phyloP scores from a whole-genome alignment of 2,113 vertebrate species.

The Pelecanoides urinatrix region DNA sequence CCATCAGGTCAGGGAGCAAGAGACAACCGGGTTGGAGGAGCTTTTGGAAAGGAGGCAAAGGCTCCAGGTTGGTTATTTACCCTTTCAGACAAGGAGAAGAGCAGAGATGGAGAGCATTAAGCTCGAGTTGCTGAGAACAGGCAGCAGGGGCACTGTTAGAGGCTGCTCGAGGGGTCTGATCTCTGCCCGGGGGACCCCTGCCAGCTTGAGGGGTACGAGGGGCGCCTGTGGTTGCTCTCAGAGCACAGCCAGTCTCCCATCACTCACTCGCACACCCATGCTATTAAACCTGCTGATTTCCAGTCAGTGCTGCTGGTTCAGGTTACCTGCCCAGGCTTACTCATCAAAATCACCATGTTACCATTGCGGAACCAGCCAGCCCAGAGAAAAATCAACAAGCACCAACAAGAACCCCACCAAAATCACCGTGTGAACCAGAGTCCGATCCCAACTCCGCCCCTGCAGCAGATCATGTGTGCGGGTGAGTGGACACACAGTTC shows the following conservation, averaged over 20 bases:
- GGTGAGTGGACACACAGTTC: constrained; percentile 6
- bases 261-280: background rate
- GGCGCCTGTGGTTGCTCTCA: background rate
- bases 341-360: constrained; percentile 35
- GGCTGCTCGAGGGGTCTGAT: background rate
- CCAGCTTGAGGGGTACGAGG: background rate
- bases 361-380: constrained; percentile 36
- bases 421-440: constrained; percentile 64
- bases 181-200: background rate
- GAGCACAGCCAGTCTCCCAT: background rate
- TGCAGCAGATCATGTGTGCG: constrained; percentile 46
- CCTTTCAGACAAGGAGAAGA: background rate
- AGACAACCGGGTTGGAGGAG: background rate
- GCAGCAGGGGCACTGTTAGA: background rate
- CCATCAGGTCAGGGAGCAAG: background rate
- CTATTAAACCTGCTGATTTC: constrained; percentile 8
- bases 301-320: constrained; percentile 47
- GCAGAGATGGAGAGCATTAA: background rate
- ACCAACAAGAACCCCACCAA: constrained; percentile 62
- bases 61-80: background rate
- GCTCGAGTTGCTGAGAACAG: background rate
- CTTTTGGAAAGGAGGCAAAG: background rate
- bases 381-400: constrained; percentile 61
- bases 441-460: constrained; percentile 35
- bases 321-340: constrained; percentile 29